A percentile compares a stretch with the other conserved stretches of the same genome.
These are phyloP conservation scores for Ectemnius cavifrons DNA, from an alignment of 2,888 invertebrate species.

Conservation along the genomic window DNA sequence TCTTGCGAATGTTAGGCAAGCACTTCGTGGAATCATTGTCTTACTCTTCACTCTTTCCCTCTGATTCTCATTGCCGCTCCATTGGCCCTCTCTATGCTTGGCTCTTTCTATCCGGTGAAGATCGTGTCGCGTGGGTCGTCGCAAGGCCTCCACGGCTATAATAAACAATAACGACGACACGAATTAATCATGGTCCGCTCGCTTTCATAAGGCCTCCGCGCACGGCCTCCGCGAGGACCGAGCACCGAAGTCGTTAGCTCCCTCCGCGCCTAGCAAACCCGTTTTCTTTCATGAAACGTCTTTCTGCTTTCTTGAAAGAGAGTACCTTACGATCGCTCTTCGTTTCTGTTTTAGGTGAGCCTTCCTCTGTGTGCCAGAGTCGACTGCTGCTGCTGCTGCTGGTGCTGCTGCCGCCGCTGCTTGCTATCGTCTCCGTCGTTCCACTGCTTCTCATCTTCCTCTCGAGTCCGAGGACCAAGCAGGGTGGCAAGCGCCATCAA, in stretches of 20 bases:
- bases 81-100: too few relatives aligned
- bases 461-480: too few relatives aligned
- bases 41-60: constrained; percentile 13
- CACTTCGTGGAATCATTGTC: constrained; percentile 46
- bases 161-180: constrained; percentile 47
- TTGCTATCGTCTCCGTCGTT: too few relatives aligned
- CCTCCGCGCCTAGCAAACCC: constrained; percentile 5
- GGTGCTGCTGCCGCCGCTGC: too few relatives aligned
- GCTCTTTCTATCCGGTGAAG: constrained; percentile 30
- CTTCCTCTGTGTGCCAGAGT: background rate
- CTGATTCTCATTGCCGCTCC: too few relatives aligned
- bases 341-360: constrained; percentile 46
- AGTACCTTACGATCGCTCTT: constrained; percentile 6
- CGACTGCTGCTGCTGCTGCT: too few relatives aligned
- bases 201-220: constrained; percentile 14
- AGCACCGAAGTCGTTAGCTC: constrained; percentile 13
- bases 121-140: constrained; percentile 51
- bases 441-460: too few relatives aligned
- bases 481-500: too few relatives aligned
- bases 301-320: background rate
- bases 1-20: constrained; percentile 41
- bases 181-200: constrained; percentile 43
- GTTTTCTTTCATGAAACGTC: constrained; percentile 5
- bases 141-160: constrained; percentile 30
- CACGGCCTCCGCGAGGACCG: constrained; percentile 6